A percentile compares a stretch with the other conserved stretches of the same genome.
phyloP scores from a whole-genome alignment of 2,113 vertebrate species.

The Gopherus flavomarginatus region DNA sequence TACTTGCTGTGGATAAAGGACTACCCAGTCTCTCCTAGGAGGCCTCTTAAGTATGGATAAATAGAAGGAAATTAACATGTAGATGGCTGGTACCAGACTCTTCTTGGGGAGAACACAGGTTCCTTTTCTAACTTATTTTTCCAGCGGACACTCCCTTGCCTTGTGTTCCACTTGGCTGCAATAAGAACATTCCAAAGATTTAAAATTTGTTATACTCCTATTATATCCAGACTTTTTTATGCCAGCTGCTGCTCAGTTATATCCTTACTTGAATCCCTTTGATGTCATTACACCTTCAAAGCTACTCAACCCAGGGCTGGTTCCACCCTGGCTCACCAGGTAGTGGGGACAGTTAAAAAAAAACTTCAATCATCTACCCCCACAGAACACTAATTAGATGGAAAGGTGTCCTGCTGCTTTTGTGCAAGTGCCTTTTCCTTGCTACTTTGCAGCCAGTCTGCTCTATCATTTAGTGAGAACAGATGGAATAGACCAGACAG shows the following conservation, averaged over 20 bases:
- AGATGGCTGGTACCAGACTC: neutral
- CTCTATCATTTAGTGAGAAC: neutral
- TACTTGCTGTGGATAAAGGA: neutral
- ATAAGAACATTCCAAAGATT: constrained; percentile 39
- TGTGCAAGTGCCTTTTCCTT: neutral
- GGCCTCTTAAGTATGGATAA: constrained; percentile 7
- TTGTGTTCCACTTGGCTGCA: constrained; percentile 38
- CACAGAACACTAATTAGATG: neutral
- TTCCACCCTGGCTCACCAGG: neutral
- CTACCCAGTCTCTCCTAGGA: neutral
- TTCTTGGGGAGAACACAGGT: neutral
- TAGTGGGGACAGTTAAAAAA: neutral
- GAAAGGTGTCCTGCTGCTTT: too few species aligned
- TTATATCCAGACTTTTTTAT: constrained; percentile 10
- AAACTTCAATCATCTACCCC: neutral
- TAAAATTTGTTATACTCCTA: neutral
- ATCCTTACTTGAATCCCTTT: neutral
- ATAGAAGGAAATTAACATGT: neutral
- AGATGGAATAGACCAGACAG: neutral
- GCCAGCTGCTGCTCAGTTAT: constrained; percentile 5
- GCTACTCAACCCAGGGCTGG: neutral
- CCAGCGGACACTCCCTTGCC: neutral
- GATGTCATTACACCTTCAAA: neutral
- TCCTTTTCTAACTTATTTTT: neutral
- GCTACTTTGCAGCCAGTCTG: neutral